Percentiles rank a stretch among this genome's conserved stretches.
These are phyloP conservation scores for Huso huso DNA, from an alignment of 2,797 vertebrate species.

Conservation along the genomic window DNA sequence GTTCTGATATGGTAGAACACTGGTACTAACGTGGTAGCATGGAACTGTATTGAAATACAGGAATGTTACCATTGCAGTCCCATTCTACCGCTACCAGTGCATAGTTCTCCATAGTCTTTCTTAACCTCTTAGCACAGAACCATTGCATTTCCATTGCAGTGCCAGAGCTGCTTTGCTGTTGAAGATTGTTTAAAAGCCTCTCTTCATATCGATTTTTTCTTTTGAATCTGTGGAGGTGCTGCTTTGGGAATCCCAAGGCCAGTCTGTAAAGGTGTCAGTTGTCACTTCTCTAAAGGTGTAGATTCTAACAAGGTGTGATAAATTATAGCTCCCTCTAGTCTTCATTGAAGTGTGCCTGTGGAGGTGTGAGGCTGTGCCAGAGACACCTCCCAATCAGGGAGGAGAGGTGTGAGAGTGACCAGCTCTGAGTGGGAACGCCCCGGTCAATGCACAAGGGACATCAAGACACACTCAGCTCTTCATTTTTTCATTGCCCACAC, in stretches of 20 bases:
- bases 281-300: constrained; percentile 9
- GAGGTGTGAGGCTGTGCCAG: constrained; percentile 27
- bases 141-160: too few relatives aligned
- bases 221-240: not conserved
- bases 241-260: constrained; percentile 10
- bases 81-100: too few relatives aligned
- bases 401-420: constrained; percentile 16
- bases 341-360: constrained; percentile 23
- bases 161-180: not conserved
- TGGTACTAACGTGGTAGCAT: too few relatives aligned
- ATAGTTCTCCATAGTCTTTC: too few relatives aligned
- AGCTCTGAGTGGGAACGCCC: not conserved
- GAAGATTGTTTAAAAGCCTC: too few relatives aligned
- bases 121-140: too few relatives aligned
- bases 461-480: not conserved
- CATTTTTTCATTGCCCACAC: too few relatives aligned
- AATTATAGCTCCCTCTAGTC: not conserved
- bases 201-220: too few relatives aligned
- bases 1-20: too few relatives aligned
- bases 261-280: not conserved
- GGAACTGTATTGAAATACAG: too few relatives aligned
- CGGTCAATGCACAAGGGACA: not conserved
- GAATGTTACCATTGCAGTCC: too few relatives aligned
- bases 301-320: constrained; percentile 18
- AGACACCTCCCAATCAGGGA: constrained; percentile 22